Evolutionary conservation across 2,113 vertebrate genomes (phyloP), one percentile per base, ranked within the genome.

Genomic region (Ceyx margarethae): DNA sequence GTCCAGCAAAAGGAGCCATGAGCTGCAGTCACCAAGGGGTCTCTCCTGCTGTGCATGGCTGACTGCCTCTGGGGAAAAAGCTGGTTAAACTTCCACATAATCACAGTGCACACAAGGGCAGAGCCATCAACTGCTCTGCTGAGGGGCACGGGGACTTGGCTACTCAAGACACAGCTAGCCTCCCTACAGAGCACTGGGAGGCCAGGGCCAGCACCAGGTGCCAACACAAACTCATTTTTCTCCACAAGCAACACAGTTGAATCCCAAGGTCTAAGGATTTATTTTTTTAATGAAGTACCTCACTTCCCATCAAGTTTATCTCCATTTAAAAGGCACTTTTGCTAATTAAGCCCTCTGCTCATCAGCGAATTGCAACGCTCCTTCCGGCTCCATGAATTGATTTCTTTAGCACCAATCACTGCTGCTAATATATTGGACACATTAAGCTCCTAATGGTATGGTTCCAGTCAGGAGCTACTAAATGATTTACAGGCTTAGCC

Each of bases 281-380:
- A 62, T 60, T 35, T 61, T 61, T 75, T 68, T 61, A 77, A 93
- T 26, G 60, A 80, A 77, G 74, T 58, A 54, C 45, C 64, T 73
- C 66, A 51, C 56, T 87, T 87, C 74, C 50, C 45, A 61, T 56
- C 75, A 65, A 48, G 74, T 81, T 65, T 51, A 81, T 78, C 86
- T 90, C 65, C 35, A 69, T 84, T 90, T 77, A 84, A 89, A 88
- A 90, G 72, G 82, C 56, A 87, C 82, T 78, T 93, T 20, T 57
- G 35, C 69, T 93, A 81, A 95, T 90, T n/a, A 85, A 92, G 66
- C n/a, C 65, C 51, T 58, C 50, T 71, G n/a, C 53, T 79, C 58
- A 69, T 84, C 91, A 91, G 89, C 61, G 2, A 67, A 91, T 25
- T 81, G 71, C 50, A 81, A 14, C 1, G 26, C 42, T 81, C 60